These are phyloP conservation scores for Aelia acuminata DNA, from an alignment of 2,888 invertebrate genomes.

Conservation along the genomic window DNA sequence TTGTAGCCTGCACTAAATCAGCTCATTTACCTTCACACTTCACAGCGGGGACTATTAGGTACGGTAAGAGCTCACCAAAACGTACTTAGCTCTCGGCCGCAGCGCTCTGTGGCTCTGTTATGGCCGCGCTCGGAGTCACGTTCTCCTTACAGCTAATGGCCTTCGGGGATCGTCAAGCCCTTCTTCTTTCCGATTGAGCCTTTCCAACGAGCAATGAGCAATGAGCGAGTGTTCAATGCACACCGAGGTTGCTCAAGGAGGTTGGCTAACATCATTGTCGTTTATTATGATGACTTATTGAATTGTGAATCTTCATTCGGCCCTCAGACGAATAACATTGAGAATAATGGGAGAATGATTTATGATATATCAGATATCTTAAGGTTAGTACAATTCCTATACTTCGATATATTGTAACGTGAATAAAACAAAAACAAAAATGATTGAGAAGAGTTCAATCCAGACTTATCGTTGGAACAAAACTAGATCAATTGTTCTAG, in stretches of 20 bases:
- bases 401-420: too few species aligned
- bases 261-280: not conserved
- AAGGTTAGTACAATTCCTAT: too few species aligned
- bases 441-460: too few species aligned
- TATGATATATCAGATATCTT: too few species aligned
- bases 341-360: too few species aligned
- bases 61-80: not conserved
- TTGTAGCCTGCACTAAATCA: not conserved
- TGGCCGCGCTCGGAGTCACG: not conserved
- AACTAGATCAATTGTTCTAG: too few species aligned
- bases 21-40: slow-evolving; percentile 27
- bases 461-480: too few species aligned
- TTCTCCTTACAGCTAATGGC: not conserved
- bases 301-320: too few species aligned
- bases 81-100: not conserved
- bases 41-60: not conserved
- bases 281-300: not conserved
- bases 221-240: not conserved
- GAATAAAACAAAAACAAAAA: too few species aligned
- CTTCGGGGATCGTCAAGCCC: not conserved
- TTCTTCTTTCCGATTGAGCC: not conserved
- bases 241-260: not conserved
- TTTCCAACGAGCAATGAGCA: not conserved
- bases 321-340: too few species aligned
- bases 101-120: not conserved